Evolutionary conservation across 2,797 vertebrate species (phyloP).

Genomic region (Gastrophryne carolinensis): DNA sequence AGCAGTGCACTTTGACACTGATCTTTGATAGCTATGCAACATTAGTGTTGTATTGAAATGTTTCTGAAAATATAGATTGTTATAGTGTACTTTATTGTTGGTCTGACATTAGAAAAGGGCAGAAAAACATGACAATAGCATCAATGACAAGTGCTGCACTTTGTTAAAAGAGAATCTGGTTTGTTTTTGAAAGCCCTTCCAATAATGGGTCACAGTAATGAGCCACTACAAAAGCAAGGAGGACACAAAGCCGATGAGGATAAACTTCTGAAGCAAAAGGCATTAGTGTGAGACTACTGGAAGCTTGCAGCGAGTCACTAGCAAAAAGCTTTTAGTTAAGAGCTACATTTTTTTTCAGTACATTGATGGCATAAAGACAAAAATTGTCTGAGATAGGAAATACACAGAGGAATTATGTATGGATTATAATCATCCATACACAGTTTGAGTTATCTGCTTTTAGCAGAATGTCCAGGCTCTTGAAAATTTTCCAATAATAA

Average conservation of each 20-base stretch:
- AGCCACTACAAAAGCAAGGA: conserved; percentile 30
- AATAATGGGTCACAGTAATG: conserved; percentile 18
- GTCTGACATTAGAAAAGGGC: not conserved
- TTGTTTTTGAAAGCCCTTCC: not conserved
- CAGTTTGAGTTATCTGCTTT: conserved; percentile 52
- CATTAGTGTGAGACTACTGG: conserved; percentile 1
- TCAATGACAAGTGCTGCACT: not conserved
- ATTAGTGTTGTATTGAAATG: not conserved
- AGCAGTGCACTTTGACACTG: too few relatives aligned
- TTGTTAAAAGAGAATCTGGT: not conserved
- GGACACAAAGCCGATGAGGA: conserved; percentile 19
- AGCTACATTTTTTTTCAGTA: not conserved
- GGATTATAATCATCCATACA: conserved; percentile 31
- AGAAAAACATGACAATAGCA: not conserved
- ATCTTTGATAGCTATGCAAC: too few relatives aligned
- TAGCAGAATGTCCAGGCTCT: conserved; percentile 46
- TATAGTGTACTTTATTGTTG: not conserved
- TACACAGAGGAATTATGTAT: conserved; percentile 39
- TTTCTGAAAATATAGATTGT: not conserved
- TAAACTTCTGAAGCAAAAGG: conserved; percentile 13
- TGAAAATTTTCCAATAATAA: conserved; percentile 53
- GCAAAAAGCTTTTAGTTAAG: conserved; percentile 33
- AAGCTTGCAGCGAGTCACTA: conserved; percentile 15
- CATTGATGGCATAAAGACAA: conserved; percentile 12
- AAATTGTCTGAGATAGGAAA: conserved; percentile 29